Evolutionary conservation across 2,888 invertebrate genomes (phyloP).

Genomic region (Galerucella calmariensis): DNA sequence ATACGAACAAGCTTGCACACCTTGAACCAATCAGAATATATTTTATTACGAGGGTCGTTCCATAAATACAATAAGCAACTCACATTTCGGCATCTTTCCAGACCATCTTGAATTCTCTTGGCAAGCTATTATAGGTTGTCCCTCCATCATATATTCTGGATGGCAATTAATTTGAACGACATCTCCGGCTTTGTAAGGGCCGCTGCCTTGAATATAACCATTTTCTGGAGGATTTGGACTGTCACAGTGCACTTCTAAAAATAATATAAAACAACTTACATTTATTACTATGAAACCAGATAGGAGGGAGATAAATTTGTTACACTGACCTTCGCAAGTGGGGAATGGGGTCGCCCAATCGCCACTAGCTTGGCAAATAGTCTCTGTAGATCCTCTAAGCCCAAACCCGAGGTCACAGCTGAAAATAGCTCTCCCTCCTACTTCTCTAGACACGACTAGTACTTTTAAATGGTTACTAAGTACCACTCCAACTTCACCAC

Average conservation of each 20-base stretch:
- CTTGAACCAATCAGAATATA: slow-evolving; percentile 47
- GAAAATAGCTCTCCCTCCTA: slow-evolving; percentile 84
- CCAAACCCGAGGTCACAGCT: slow-evolving; percentile 83
- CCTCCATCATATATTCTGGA: slow-evolving; percentile 89
- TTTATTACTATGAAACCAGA: slow-evolving; percentile 19
- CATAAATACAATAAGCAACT: slow-evolving; percentile 53
- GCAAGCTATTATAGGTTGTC: slow-evolving; percentile 89
- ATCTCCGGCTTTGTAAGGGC: slow-evolving; percentile 85
- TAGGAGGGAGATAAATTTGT: slow-evolving; percentile 31
- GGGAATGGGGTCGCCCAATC: slow-evolving; percentile 85
- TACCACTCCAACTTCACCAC: slow-evolving; percentile 75
- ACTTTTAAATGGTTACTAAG: slow-evolving; percentile 74
- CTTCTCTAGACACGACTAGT: slow-evolving; percentile 80
- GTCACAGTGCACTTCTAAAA: slow-evolving; percentile 81
- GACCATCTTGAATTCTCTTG: slow-evolving; percentile 90
- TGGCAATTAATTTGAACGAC: slow-evolving; percentile 89
- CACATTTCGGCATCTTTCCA: slow-evolving; percentile 84
- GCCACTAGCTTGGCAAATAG: slow-evolving; percentile 80
- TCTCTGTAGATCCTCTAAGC: slow-evolving; percentile 78
- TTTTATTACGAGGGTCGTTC: too few species aligned
- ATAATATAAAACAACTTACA: not conserved
- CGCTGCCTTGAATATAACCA: slow-evolving; percentile 82
- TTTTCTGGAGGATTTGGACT: slow-evolving; percentile 79
- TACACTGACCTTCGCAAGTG: slow-evolving; percentile 74
- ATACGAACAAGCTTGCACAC: slow-evolving; percentile 82